Base-by-base conservation (phyloP, 1,140 invertebrate genomes). In the Drosophila rufa region DNA sequence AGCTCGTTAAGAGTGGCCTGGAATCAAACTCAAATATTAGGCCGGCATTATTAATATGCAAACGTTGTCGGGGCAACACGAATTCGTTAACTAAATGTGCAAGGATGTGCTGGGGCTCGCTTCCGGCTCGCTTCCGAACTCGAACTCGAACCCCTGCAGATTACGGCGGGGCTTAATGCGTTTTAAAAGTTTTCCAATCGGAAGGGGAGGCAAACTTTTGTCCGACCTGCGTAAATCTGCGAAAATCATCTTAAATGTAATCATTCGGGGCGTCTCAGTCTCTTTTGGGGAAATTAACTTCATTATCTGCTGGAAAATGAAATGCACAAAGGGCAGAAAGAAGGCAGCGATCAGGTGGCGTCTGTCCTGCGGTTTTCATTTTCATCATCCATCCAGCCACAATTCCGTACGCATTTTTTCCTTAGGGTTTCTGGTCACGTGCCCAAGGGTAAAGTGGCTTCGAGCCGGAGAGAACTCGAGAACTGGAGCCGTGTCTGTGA, bases 361-460 rank as follows among this genome's bases (percentile, higher is more conserved):
- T 42, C 9, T 45, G 42, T 70, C 42, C 42, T 86, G 83, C 22
- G 83, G 84, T 68, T 83, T 83, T 67, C 70, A 45, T 62, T 65
- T 53, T 74, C 53, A 36, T 40, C 51, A 38, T 38, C 38, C 51
- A 38, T 55, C 51, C 33, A 38, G 38, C 51, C 74, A 77, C 68
- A 76, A 55, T 76, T 77, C 33, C 60, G 66, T 38, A 64, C 46
- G 46, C 19, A 19, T 17, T 43, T 62, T 64, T 38, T 58, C 65
- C 62, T 80, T 77, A 55, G n/a, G 76, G 65, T 80, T 80, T 90
- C 80, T 80, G 80, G 80, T 87, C 84, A 89, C 84, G 83, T 87
- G 77, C 57, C 30, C 27, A 30, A 42, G 50, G 78, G 71, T 78
- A 80, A 87, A 87, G 74, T 81, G 80, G 62, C 64, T 45, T 22